phyloP scores from a whole-genome alignment of 2,797 vertebrate species.

The Poecilia gillii region DNA sequence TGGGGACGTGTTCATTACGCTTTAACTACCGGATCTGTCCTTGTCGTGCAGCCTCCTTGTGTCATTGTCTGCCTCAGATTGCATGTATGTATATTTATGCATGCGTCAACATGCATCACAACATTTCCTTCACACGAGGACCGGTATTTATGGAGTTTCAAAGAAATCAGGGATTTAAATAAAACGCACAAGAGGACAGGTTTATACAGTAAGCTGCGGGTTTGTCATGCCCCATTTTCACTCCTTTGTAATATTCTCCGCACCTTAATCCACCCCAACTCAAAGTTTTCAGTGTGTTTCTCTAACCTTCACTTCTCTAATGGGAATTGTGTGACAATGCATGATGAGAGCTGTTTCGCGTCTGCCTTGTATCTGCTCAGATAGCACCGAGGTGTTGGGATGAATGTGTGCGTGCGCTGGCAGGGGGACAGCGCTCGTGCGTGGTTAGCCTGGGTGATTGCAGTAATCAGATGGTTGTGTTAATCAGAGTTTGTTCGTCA shows the following conservation, averaged over 20 bases:
- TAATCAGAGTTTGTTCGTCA: constrained; percentile 87
- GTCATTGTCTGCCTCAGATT: constrained; percentile 78
- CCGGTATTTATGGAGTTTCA: constrained; percentile 15
- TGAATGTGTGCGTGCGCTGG: constrained; percentile 34
- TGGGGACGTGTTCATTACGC: constrained; percentile 83
- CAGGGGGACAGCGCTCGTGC: constrained; percentile 64
- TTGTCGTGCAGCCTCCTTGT: constrained; percentile 74
- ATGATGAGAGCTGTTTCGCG: constrained; percentile 46
- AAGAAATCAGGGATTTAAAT: constrained; percentile 20
- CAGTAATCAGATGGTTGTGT: constrained; percentile 84
- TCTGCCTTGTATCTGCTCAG: constrained; percentile 29
- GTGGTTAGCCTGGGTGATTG: constrained; percentile 79
- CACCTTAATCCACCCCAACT: constrained; percentile 9
- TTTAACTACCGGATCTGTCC: constrained; percentile 84
- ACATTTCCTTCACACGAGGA: constrained; percentile 30
- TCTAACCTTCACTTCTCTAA: constrained; percentile 43
- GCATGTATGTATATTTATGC: constrained; percentile 69
- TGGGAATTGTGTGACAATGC: constrained; percentile 30
- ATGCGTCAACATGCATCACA: constrained; percentile 68
- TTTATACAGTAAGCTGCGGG: constrained; percentile 19
- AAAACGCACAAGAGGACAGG: constrained; percentile 11
- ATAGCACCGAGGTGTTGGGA: constrained; percentile 30
- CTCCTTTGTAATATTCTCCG: constrained; percentile 20
- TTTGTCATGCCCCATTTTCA: constrained; percentile 12
- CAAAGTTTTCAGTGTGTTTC: constrained; percentile 30